phyloP scores from a whole-genome alignment of 2,888 invertebrate species.

The Macrophya annulata region DNA sequence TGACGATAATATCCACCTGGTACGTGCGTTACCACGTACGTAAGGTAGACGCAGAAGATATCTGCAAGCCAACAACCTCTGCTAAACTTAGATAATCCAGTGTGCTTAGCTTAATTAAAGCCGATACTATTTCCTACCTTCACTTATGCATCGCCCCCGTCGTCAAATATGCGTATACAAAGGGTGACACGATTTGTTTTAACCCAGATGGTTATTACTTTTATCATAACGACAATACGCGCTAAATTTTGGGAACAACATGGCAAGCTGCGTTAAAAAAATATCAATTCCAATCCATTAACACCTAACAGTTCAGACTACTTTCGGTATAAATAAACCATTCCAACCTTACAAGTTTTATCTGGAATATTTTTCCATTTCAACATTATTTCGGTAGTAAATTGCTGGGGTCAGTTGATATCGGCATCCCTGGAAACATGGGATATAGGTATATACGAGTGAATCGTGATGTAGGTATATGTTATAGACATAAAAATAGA shows the following conservation, averaged over 20 bases:
- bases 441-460: background rate
- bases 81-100: conserved; percentile 46
- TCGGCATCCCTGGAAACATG: background rate
- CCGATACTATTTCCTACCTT: conserved; percentile 41
- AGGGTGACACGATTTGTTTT: background rate
- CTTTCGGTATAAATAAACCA: conserved; percentile 14
- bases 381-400: conserved; percentile 9
- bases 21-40: conserved; percentile 18
- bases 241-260: background rate
- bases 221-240: background rate
- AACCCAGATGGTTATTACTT: background rate
- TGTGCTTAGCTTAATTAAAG: conserved; percentile 46
- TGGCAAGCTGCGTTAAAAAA: background rate
- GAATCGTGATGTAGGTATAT: background rate
- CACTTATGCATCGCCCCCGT: background rate
- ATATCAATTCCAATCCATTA: background rate
- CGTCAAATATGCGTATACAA: background rate
- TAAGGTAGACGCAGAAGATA: conserved; percentile 6
- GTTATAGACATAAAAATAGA: background rate
- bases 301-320: background rate
- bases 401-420: background rate
- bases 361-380: background rate
- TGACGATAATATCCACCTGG: conserved; percentile 21
- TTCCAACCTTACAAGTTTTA: background rate
- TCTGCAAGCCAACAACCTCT: conserved; percentile 28